These are phyloP conservation scores for Phyllotreta striolata DNA, from an alignment of 2,888 invertebrate genomes.

Conservation along the genomic window DNA sequence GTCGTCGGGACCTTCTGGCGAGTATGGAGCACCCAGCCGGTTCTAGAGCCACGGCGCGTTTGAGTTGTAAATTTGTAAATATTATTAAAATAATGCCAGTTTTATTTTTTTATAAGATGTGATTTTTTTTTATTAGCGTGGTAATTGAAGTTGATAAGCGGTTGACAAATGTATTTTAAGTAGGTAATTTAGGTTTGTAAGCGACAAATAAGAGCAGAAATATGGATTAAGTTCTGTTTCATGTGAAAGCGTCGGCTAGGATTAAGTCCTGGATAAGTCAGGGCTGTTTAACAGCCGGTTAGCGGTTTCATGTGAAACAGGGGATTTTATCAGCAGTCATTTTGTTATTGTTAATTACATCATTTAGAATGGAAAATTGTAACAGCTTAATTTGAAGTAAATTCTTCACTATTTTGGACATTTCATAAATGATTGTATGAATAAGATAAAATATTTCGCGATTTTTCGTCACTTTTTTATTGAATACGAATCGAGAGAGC, in stretches of 20 bases:
- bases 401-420: no score
- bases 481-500: no score
- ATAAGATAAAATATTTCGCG: no score
- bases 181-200: background rate
- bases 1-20: constrained; percentile 62
- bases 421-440: no score
- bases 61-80: constrained; percentile 42
- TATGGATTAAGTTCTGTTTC: no score
- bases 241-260: background rate
- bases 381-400: background rate
- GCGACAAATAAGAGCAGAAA: background rate
- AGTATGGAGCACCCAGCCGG: constrained; percentile 67
- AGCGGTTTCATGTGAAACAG: background rate
- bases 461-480: no score
- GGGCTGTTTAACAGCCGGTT: no score
- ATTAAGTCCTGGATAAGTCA: no score
- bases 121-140: constrained; percentile 32
- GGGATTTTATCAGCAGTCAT: background rate
- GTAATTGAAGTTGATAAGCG: constrained; percentile 30
- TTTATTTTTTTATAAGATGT: constrained; percentile 34
- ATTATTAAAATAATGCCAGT: constrained; percentile 41
- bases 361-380: background rate
- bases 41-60: constrained; percentile 28
- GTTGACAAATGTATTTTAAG: constrained; percentile 39
- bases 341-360: no score